Evolutionary conservation across 1,140 invertebrate species (phyloP).

Genomic region (Panulirus ornatus): DNA sequence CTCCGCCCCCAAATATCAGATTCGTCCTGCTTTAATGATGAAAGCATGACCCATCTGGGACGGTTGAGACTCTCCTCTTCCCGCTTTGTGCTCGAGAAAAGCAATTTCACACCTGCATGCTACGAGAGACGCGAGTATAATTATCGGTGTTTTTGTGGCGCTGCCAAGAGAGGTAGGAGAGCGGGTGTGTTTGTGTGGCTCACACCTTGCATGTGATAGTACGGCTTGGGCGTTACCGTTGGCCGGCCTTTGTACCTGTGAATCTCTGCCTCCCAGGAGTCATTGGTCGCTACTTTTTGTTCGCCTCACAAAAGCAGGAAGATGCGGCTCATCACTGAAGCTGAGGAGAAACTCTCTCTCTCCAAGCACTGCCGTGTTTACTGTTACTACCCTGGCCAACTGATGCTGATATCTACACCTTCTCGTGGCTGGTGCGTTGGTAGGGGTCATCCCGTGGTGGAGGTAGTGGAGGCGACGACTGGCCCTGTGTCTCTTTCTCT

Average conservation of each 20-base stretch:
- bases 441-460: no score
- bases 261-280: neutral
- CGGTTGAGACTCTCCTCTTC: conserved; percentile 1
- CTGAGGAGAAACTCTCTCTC: no score
- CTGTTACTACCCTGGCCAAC: no score
- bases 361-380: no score
- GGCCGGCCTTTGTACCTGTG: neutral
- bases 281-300: neutral
- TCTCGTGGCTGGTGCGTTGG: no score
- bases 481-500: no score
- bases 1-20: neutral
- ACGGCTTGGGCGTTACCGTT: neutral
- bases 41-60: conserved; percentile 12
- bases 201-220: conserved; percentile 3
- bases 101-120: conserved; percentile 63
- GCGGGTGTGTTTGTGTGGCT: neutral
- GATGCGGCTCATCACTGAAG: no score
- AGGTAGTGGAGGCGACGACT: no score
- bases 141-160: conserved; percentile 16
- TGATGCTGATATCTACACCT: no score
- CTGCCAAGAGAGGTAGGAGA: neutral
- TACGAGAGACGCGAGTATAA: conserved; percentile 44
- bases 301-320: no score
- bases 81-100: conserved; percentile 19
- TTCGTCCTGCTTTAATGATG: neutral